Conservation (phyloP, 30 jellyfish, hydroid and myxozoan species). For the Catostylus mosaicus region DNA sequence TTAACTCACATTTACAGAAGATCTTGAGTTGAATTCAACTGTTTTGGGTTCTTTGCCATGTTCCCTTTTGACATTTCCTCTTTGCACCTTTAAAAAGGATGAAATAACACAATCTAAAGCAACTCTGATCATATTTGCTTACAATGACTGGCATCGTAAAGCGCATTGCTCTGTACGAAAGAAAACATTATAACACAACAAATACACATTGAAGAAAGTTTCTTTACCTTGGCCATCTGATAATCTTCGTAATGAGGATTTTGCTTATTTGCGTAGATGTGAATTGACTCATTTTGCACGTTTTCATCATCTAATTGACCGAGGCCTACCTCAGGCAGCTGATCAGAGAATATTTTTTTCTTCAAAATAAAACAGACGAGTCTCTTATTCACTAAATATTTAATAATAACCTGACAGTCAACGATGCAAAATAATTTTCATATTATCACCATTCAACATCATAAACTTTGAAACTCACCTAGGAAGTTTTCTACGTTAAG, state of each 20-base stretch:
- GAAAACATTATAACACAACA: not conserved
- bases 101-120: not conserved
- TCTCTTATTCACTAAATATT: no score
- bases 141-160: not conserved
- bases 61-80: not conserved
- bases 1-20: conserved; percentile 10
- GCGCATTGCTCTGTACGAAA: no score
- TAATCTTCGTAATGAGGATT: conserved; percentile 8
- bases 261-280: conserved; percentile 46
- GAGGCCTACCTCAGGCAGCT: conserved; percentile 59
- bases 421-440: no score
- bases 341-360: conserved; percentile 12
- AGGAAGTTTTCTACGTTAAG: no score
- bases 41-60: not conserved
- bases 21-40: not conserved
- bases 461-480: no score
- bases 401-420: no score
- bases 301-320: conserved; percentile 1
- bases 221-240: not conserved
- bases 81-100: not conserved
- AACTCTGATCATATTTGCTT: not conserved
- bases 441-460: no score
- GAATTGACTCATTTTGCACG: conserved; percentile 30
- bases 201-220: not conserved
- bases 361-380: not conserved